Conservation (phyloP, 2,113 vertebrate genomes). For the Ellobius talpinus region DNA sequence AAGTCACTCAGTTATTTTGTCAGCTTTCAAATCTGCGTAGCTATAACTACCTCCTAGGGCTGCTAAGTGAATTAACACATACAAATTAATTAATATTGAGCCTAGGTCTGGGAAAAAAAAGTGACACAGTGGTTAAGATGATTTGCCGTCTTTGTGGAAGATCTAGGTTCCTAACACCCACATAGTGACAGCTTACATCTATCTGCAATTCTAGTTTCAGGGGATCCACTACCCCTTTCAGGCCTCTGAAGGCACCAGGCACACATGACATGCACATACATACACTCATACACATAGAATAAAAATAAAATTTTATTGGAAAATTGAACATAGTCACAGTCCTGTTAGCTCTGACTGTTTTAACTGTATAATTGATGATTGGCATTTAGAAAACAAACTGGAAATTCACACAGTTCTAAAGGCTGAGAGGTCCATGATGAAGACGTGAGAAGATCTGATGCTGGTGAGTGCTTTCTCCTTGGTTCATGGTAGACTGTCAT, state of each 20-base stretch:
- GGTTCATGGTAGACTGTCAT: neutral
- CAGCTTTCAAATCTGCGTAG: neutral
- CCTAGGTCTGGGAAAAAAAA: neutral
- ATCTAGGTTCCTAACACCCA: neutral
- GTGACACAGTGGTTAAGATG: neutral
- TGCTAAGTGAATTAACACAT: neutral
- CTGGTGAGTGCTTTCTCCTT: neutral
- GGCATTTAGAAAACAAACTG: neutral
- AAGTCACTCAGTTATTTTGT: neutral
- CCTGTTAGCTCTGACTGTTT: neutral
- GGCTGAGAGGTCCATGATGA: neutral
- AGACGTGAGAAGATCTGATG: neutral
- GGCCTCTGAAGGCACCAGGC: neutral
- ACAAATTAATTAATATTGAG: slow-evolving; percentile 1
- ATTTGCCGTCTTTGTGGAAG: neutral
- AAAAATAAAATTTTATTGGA: neutral
- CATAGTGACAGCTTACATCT: neutral
- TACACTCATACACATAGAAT: neutral
- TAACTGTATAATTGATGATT: neutral
- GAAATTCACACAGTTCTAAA: neutral
- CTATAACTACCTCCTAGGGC: neutral
- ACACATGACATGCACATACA: neutral
- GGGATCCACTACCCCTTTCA: neutral
- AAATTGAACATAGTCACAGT: neutral
- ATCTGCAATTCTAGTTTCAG: neutral